Base-by-base conservation (phyloP, 1,140 invertebrate species). In the Adoxophyes honmai region DNA sequence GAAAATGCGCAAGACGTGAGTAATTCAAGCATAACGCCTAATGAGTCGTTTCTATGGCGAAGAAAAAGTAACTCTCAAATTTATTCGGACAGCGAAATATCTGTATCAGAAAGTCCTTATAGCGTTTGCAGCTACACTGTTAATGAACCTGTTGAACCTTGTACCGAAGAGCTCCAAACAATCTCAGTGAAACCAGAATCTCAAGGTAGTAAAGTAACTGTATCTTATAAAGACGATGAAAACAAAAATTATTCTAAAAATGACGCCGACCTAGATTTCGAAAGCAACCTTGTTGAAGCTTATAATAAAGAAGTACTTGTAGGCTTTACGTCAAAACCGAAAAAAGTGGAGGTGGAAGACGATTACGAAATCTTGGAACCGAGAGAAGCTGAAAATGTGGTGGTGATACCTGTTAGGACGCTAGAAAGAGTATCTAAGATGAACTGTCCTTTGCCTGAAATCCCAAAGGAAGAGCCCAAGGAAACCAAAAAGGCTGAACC, bases 21-120 rank as follows among this genome's bases (percentile, higher is more conserved):
- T 28, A 74, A 78, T 42, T 80, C 82, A 66, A 69, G 34, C 52
- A 85, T 89, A 39, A 86, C 84, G 15, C 89, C 89, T 0, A 90
- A 90, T 61, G 81, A 89, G 60, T 90, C 89, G 15, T 90, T 90
- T 78, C 63, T 90, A 9, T 90, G 88, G 88, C 66, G 88, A 13
- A 72, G 85, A 55, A 88, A 88, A 71, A 84, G 81, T 55, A 70
- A 55, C 64, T 75, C 70, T 28, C 82, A 82, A 66, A 75, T 83
- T 48, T 86, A 81, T 60, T 75, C 81, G 13, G 86, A 88, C 52
- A 65, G 62, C 48, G 86, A 86, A 15, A 86, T 75, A 66, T 67
- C 75, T 52, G 42, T 55, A 18, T 80, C 80, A 8, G 83, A 86
- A 37, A 78, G 73, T 37, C 64, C 72, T 16, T 86, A 86, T 52